Evolutionary conservation across 2,797 vertebrate genomes (phyloP), one percentile per base, ranked within the genome.

Genomic region (Serranus cabrilla): DNA sequence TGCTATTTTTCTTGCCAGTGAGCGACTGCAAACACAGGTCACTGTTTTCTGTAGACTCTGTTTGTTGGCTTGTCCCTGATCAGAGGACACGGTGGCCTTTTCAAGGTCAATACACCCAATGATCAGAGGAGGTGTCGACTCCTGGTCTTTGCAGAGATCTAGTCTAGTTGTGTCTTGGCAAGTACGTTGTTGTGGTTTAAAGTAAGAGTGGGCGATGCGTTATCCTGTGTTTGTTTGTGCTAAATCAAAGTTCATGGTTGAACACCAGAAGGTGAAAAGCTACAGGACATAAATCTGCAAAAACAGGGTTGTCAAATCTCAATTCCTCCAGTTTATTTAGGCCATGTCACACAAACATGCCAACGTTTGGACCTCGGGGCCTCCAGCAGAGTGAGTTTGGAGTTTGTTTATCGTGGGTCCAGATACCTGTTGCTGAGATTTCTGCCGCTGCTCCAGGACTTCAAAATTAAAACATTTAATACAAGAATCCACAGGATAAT

Each of bases 71-170:
- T 55, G 27, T 78, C 16, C 34, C 11, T 50, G 18, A 62, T 80
- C 13, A 23, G 31, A 2, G 11, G 55, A 47, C 34, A 2, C 18
- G 1, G 31, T 11, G 23, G 23, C 31, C 31, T 61, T 81, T 60
- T 65, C 37, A 63, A 76, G 78, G 76, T 78, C 74, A 58, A 10
- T 76, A 54, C 74, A 27, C 17, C 18, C 8, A 46, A 54, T 60
- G 39, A 68, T 76, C 40, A 68, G 25, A 74, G 55, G 3, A 27
- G 25, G 17, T 16, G 12, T 16, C 4, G 34, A 51, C 13, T n/a
- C 12, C 31, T 34, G 7, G 40, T 62, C 21, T 69, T 34, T 39
- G 20, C 25, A 56, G 23, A 56, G 74, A 49, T 11, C 12, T 25
- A 13, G 27, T 64, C 11, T 16, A 14, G 37, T 5, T 2, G 1